A percentile compares a stretch with the other conserved stretches of the same genome.
phyloP scores from a whole-genome alignment of 2,797 vertebrate species.

The Melopsittacus undulatus region DNA sequence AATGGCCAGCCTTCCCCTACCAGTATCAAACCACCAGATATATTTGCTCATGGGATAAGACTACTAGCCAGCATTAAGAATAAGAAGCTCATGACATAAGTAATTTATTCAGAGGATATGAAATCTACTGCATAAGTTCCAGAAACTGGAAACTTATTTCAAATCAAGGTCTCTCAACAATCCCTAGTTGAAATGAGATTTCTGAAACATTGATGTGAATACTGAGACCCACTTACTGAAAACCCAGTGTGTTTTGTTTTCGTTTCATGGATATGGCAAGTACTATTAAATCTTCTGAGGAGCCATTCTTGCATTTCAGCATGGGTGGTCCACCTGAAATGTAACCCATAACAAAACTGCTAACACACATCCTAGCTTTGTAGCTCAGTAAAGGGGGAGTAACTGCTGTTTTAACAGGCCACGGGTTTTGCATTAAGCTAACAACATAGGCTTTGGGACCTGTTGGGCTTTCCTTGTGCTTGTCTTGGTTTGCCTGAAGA shows the following conservation, averaged over 20 bases:
- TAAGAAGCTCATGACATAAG: neutral
- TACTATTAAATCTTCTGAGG: neutral
- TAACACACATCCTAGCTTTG: neutral
- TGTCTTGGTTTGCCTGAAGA: neutral
- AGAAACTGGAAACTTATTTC: neutral
- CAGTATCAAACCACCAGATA: rapidly evolving
- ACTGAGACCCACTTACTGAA: neutral
- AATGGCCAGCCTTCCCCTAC: neutral
- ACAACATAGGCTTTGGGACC: rapidly evolving
- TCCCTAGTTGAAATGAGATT: neutral
- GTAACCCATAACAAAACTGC: neutral
- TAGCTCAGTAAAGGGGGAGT: neutral
- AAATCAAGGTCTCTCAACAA: neutral
- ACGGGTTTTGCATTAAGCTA: neutral
- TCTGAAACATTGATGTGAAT: neutral
- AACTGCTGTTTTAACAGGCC: neutral
- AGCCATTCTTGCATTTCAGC: neutral
- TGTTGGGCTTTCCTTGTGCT: neutral
- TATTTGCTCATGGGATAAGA: neutral
- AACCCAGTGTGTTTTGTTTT: neutral
- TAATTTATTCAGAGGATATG: neutral
- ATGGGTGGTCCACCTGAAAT: neutral
- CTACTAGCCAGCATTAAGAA: neutral
- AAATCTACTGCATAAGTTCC: neutral
- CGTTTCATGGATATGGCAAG: neutral